Conservation (phyloP, 2,113 vertebrate species). For the Phrynocephalus versicolor region DNA sequence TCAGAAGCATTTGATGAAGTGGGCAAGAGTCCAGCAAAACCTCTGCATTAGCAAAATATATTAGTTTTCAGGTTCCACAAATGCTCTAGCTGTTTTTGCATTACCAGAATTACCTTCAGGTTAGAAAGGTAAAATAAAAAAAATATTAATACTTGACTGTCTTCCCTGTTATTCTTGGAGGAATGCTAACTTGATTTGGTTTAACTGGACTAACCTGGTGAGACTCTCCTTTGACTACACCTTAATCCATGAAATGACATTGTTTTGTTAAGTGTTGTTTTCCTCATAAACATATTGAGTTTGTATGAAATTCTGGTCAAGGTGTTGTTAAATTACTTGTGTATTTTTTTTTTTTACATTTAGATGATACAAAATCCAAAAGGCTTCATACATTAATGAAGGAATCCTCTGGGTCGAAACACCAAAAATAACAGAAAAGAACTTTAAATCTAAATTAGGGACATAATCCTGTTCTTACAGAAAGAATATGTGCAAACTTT, state of each 20-base stretch:
- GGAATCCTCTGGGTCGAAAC: not conserved
- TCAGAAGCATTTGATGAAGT: not conserved
- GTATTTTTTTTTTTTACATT: not conserved
- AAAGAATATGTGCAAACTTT: conserved; percentile 5
- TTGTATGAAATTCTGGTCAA: not conserved
- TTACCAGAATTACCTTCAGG: not conserved
- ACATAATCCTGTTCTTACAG: not conserved
- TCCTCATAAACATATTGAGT: not conserved
- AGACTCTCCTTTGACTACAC: not conserved
- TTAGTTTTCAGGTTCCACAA: not conserved
- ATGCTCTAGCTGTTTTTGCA: not conserved
- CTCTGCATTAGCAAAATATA: not conserved
- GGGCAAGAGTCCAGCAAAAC: not conserved
- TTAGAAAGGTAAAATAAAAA: not conserved
- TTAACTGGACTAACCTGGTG: not conserved
- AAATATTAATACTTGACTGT: not conserved
- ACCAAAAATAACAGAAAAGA: not conserved
- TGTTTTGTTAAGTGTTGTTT: not conserved
- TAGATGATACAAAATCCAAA: not conserved
- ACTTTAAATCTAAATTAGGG: too few relatives aligned
- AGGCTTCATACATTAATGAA: not conserved
- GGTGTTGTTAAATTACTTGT: not conserved
- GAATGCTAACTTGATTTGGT: not conserved
- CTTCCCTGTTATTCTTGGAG: not conserved
- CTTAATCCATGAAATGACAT: not conserved